A percentile compares a stretch with the other conserved stretches of the same genome.
phyloP scores from a whole-genome alignment of 1,140 invertebrate species.

The Metaphire vulgaris region DNA sequence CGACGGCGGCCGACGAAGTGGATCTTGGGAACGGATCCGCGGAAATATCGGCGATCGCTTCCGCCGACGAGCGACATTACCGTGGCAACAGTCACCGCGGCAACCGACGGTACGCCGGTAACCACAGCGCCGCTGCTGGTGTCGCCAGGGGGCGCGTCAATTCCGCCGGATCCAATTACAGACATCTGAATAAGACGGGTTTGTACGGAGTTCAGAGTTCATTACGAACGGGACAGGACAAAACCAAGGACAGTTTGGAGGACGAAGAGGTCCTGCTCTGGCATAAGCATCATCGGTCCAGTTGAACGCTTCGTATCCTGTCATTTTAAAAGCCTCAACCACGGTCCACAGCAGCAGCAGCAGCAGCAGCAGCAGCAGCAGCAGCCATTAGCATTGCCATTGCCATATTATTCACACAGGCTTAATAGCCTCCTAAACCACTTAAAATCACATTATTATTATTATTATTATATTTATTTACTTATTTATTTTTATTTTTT shows the following conservation, averaged over 20 bases:
- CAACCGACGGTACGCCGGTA: not conserved
- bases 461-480: too few relatives aligned
- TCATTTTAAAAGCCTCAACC: too few relatives aligned
- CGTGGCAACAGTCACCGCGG: not conserved
- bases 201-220: not conserved
- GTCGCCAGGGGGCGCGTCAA: not conserved
- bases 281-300: not conserved
- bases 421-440: too few relatives aligned
- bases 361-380: too few relatives aligned
- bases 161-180: not conserved
- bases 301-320: too few relatives aligned
- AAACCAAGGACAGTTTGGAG: not conserved
- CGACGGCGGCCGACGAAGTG: too few relatives aligned
- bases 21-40: not conserved
- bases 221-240: not conserved
- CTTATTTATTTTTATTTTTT: too few relatives aligned
- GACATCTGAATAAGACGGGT: not conserved
- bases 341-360: too few relatives aligned
- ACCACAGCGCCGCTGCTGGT: not conserved
- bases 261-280: not conserved
- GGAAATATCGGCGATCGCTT: not conserved
- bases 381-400: too few relatives aligned
- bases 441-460: too few relatives aligned
- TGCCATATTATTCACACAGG: too few relatives aligned
- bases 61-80: not conserved